phyloP scores from a whole-genome alignment of 2,113 vertebrate species.

The Anhinga anhinga region DNA sequence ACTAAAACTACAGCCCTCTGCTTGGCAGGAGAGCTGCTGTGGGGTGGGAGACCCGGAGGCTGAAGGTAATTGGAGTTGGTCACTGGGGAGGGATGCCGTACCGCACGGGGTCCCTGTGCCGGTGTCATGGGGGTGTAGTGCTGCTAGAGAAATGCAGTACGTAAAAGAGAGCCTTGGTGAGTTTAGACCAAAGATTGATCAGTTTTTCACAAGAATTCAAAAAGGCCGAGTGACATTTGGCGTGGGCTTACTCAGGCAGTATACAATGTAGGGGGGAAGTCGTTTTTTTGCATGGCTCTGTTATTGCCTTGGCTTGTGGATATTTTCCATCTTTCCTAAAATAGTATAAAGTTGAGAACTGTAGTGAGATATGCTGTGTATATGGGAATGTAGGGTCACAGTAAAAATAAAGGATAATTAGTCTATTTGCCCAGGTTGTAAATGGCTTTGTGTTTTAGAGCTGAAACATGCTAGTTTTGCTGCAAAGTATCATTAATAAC shows the following conservation, averaged over 20 bases:
- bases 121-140: fast-evolving
- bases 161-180: neutral
- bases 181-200: neutral
- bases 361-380: neutral
- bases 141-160: neutral
- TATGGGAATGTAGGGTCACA: neutral
- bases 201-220: neutral
- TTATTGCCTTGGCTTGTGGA: neutral
- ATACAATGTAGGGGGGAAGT: fast-evolving
- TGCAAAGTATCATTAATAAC: neutral
- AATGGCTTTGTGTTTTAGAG: neutral
- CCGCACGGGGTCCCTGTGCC: neutral
- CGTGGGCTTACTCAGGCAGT: neutral
- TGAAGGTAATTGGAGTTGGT: neutral
- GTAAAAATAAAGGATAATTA: neutral
- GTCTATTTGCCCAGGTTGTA: neutral
- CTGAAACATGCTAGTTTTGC: neutral
- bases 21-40: neutral
- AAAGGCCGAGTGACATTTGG: fast-evolving
- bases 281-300: neutral
- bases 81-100: neutral
- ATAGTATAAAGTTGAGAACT: fast-evolving
- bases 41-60: neutral
- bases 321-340: neutral
- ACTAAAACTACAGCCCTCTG: neutral